Base-by-base conservation (phyloP, 2,888 invertebrate species). In the Emmelina monodactyla region DNA sequence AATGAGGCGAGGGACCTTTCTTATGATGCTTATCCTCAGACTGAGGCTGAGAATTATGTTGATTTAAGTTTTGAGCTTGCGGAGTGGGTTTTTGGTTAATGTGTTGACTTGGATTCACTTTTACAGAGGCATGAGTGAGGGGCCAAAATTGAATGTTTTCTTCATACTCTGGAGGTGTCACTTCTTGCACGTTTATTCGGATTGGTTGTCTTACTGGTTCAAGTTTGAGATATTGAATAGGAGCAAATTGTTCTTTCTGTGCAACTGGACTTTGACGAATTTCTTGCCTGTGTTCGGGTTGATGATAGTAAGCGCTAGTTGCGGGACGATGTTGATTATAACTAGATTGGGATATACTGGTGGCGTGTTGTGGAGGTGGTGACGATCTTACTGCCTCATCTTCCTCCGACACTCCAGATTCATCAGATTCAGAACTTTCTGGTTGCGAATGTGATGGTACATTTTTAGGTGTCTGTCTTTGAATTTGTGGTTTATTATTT, bases 41-140 rank as follows among this genome's bases (percentile, higher is more conserved):
- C n/a, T n/a, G n/a, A n/a, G n/a, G n/a, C 19, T 19, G 19, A 9
- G 9, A 9, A 19, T 19, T 19, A 6, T 19, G 5, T 6, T 19
- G 19, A 19, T 19, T 19, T 19, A 9, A n/a, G 19, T 9, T 9
- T 19, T 9, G 19, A 19, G 9, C 9, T 9, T 19, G 19, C 19
- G 5, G 19, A 19, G 9, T 50, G 41, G n/a, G 37, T 11, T 34
- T 37, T 12, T 41, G 43, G 19, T 58, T 51, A 14, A 62, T 48
- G 31, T 68, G 66, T 41, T 68, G 67, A 42, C 51, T 55, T 11
- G 65, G 67, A 37, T 71, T 55, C 4, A 65, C 63, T 43, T 61
- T 60, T 42, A 70, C 63, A 13, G 57, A 45, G 31, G 60, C 63
- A 16, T 22, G 29, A 14, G 33, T 33, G 22, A 47, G 48, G n/a